Evolutionary conservation across 64 coral and sea anemone species (phyloP), one percentile per base, ranked within the genome.

Genomic region (Orbicella faveolata): DNA sequence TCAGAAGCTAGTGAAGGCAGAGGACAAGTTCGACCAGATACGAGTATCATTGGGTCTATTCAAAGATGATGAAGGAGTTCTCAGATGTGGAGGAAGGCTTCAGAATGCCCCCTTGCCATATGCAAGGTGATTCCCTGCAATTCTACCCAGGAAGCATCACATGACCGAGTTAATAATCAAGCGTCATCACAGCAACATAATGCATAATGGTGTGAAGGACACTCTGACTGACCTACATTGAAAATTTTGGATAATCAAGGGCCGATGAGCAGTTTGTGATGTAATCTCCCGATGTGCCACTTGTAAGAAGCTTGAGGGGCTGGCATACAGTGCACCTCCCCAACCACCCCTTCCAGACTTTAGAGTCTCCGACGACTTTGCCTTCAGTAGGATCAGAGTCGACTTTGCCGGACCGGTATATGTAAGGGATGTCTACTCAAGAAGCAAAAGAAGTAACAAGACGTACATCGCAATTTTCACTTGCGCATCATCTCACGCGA

Each of bases 381-480:
- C 90, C 9, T 95, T 82, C 52, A 84, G 36, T 69, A 15, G 36
- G 67, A 75, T 92, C 73, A 90, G 89, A 72, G 79, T 95, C 10
- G 94, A 95, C 18, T 84, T 95, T 88, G 86, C 86, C 2, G 90
- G 87, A 25, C 89, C 90, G 15, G 70, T 92, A 39, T 95, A 74
- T 73, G 25, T 89, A 26, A 88, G 84, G 63, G 79, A 80, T 52
- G 80, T 94, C 37, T 88, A 94, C 44, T 88, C 41, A 51, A 84
- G 33, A 19, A 52, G 35, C 74, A 36, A 35, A 6, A 75, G 78
- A 62, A 69, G 81, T 30, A 34, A 90, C 66, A 95, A 91, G 69
- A 57, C 81, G 44, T 92, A 92, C 81, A 92, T 92, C 14, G 83
- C 61, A 18, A 26, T 92, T 1, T 89, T 57, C 65, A 89, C 88